Conservation (phyloP, 2,113 vertebrate species). For the Atractosteus spatula region DNA sequence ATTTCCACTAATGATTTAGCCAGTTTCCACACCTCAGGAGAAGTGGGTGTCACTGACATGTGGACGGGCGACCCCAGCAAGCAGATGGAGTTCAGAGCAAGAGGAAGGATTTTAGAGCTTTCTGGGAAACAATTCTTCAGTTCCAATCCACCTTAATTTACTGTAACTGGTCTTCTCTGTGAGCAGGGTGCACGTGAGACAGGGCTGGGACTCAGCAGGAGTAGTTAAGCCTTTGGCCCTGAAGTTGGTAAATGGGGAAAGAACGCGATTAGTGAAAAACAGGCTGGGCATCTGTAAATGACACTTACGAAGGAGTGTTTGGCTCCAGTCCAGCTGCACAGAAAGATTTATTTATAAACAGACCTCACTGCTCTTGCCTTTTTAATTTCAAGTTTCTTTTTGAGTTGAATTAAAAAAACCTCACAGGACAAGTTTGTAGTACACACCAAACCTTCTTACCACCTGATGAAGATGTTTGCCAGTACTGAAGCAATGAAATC, state of each 20-base stretch:
- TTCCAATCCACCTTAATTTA: neutral
- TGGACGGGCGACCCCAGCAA: constrained; percentile 1
- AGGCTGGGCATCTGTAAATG: too few species aligned
- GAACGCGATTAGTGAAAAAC: neutral
- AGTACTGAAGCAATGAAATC: too few species aligned
- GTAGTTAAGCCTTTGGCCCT: neutral
- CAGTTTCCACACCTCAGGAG: constrained; percentile 56
- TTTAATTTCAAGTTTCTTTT: too few species aligned
- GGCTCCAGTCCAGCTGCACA: too few species aligned
- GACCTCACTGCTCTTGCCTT: too few species aligned
- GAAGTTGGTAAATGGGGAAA: neutral
- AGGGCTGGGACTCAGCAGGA: neutral
- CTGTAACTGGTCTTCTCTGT: neutral
- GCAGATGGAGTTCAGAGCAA: neutral
- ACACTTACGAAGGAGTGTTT: too few species aligned
- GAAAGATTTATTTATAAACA: too few species aligned
- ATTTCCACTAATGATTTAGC: constrained; percentile 63
- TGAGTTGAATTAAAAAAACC: too few species aligned
- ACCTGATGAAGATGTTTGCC: too few species aligned
- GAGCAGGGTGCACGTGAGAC: too few species aligned
- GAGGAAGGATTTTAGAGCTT: constrained; percentile 5
- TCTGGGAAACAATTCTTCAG: neutral
- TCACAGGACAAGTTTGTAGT: too few species aligned
- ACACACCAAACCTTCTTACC: too few species aligned
- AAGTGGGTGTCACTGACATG: constrained; percentile 66